Percentiles rank a stretch among this genome's conserved stretches.
These are phyloP conservation scores for Ostrea edulis DNA, from an alignment of 1,140 invertebrate species.

Conservation along the genomic window DNA sequence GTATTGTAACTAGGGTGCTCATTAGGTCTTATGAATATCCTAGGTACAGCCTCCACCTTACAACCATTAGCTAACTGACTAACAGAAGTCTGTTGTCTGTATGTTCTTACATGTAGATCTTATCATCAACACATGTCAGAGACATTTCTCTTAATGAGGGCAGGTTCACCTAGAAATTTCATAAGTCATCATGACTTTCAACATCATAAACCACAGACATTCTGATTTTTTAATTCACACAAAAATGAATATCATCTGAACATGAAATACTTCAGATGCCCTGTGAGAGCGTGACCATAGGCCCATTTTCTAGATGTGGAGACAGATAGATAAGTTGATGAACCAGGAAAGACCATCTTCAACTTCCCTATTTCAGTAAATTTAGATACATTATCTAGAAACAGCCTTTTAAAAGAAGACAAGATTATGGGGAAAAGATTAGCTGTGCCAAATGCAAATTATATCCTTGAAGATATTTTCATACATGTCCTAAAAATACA, in stretches of 20 bases:
- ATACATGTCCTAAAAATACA: background rate
- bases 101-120: background rate
- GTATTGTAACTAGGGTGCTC: background rate
- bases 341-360: background rate
- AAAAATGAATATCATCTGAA: background rate
- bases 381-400: background rate
- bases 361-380: background rate
- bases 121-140: background rate
- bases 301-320: background rate
- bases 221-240: background rate
- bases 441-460: background rate
- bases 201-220: background rate
- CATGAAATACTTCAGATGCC: no score
- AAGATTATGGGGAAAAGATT: background rate
- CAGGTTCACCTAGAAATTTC: no score
- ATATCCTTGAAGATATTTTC: background rate
- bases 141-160: no score
- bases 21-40: background rate
- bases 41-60: background rate
- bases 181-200: background rate
- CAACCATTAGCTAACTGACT: background rate
- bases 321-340: background rate
- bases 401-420: background rate
- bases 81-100: background rate
- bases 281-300: background rate